These are phyloP conservation scores for Lasioglossum oenotherae DNA, from an alignment of 2,888 invertebrate species.

Conservation along the genomic window DNA sequence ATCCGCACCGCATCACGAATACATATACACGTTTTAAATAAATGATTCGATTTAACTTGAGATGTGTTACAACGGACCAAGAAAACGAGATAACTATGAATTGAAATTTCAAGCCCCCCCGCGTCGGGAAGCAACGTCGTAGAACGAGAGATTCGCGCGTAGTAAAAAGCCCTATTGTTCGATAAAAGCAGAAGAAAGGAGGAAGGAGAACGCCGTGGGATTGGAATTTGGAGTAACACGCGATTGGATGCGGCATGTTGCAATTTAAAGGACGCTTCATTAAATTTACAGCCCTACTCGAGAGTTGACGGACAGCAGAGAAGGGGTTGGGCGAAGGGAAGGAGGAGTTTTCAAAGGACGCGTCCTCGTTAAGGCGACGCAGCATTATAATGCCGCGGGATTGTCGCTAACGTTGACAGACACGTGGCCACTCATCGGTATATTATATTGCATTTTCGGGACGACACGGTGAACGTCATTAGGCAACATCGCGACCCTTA, in stretches of 20 bases:
- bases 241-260: constrained; percentile 54
- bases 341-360: constrained; percentile 73
- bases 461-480: constrained; percentile 51
- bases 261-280: constrained; percentile 73
- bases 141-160: not conserved
- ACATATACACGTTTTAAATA: not conserved
- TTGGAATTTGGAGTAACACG: constrained; percentile 43
- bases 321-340: constrained; percentile 68
- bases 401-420: constrained; percentile 63
- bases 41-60: not conserved
- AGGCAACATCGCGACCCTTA: constrained; percentile 10
- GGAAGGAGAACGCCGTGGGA: constrained; percentile 35
- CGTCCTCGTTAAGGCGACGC: constrained; percentile 80
- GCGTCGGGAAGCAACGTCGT: not conserved
- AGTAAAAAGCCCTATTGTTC: not conserved
- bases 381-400: constrained; percentile 73
- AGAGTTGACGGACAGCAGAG: constrained; percentile 73
- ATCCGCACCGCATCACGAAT: no score
- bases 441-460: constrained; percentile 57
- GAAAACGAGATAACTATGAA: not conserved
- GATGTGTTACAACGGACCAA: not conserved
- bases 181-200: not conserved
- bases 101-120: not conserved
- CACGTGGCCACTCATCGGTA: constrained; percentile 66
- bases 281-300: constrained; percentile 72